Evolutionary conservation across 2,797 vertebrate genomes (phyloP).

Genomic region (Sternarchorhynchus goeldii): DNA sequence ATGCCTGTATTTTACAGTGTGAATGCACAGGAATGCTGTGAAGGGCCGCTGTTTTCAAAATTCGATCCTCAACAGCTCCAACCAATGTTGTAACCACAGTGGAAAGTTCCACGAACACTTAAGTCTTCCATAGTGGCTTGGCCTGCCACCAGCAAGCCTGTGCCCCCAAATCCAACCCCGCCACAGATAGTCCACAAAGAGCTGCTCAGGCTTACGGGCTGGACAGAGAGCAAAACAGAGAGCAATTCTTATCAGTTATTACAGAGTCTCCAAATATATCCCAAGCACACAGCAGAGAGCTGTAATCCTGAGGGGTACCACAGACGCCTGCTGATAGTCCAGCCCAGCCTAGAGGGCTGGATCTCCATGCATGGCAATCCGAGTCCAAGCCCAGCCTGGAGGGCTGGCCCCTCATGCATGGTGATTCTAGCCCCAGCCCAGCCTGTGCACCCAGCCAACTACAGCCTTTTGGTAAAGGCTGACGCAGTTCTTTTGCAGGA

Average conservation of each 20-base stretch:
- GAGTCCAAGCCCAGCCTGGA: too few relatives aligned
- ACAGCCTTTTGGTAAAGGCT: constrained; percentile 22
- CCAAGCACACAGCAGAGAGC: constrained; percentile 24
- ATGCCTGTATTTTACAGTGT: constrained; percentile 17
- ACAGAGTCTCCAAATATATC: constrained; percentile 49
- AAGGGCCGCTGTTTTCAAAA: constrained; percentile 19
- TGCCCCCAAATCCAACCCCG: background rate
- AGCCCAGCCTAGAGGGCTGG: constrained; percentile 20
- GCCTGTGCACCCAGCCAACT: background rate
- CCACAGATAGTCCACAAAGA: constrained; percentile 48
- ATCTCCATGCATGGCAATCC: too few relatives aligned
- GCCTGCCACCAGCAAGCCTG: constrained; percentile 25
- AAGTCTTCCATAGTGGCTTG: constrained; percentile 29
- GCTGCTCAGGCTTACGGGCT: constrained; percentile 41
- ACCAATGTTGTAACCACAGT: constrained; percentile 25
- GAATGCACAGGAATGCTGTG: constrained; percentile 2
- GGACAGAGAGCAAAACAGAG: constrained; percentile 31
- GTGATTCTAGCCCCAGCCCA: background rate
- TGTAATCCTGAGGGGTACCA: constrained; percentile 17
- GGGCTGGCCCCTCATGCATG: too few relatives aligned
- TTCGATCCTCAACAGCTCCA: constrained; percentile 21
- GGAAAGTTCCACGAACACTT: constrained; percentile 41
- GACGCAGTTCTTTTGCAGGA: constrained; percentile 53
- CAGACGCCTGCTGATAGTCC: constrained; percentile 43
- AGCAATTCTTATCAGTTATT: constrained; percentile 48